Evolutionary conservation across 2,113 vertebrate species (phyloP), one percentile per base, ranked within the genome.

Genomic region (Platysternon megacephalum): DNA sequence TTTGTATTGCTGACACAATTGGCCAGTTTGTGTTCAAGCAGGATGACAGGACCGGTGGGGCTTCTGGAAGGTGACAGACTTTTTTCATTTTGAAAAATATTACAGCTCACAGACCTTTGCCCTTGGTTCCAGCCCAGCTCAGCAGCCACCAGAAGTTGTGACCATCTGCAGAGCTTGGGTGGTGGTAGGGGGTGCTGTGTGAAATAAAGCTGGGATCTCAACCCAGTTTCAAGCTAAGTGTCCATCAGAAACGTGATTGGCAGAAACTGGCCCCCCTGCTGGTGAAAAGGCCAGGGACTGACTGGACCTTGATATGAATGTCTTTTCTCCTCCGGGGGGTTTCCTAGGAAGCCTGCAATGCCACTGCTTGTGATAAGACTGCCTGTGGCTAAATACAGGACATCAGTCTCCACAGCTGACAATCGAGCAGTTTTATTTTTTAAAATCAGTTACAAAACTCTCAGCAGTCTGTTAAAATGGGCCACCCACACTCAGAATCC

Each of bases 381-480:
- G 11, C 55, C n/a, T 61, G 35, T 22, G n/a, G 17, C n/a, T 72
- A 39, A 39, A 21, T 21, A 72, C 80, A 3, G 3, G 42, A 61
- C 10, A 56, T 17, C 2, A 2, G 35, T 22, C 5, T 85, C 82
- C 16, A 32, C 81, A 84, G 51, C n/a, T 3, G 0, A 51, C 55
- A 35, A 3, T 52, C 35, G 11, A 2, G 42, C 11, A 42, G 61
- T 28, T 21, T 19, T 1, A 3, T 42, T 79, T n/a, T 76, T 24
- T 90, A 79, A 51, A 13, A 35, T 19, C 35, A 1, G 1, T 0
- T 5, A 48, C 14, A 0, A 0, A 10, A 49, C 56, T 86, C 42
- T 65, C 80, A 21, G 53, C 28, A 32, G 49, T 55, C 79, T 42
- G 7, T 61, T 68, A 0, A 0, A 58, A 32, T 12, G 65, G 29